Conservation (phyloP, 2,113 vertebrate genomes). For the Guaruba guarouba region DNA sequence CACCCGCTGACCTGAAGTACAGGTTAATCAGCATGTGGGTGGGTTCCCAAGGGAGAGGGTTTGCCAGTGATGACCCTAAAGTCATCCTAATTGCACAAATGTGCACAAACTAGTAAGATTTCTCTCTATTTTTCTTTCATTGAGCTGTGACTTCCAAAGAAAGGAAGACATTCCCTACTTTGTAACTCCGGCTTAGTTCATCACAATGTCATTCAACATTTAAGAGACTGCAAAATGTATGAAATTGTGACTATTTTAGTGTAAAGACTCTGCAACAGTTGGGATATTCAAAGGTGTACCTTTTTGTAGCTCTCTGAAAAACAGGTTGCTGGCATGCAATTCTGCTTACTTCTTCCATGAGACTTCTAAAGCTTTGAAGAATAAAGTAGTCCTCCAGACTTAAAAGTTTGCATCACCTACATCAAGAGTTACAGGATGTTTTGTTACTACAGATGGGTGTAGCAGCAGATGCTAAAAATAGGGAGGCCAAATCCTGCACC, state of each 20-base stretch:
- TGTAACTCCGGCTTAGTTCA: not conserved
- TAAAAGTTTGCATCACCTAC: not conserved
- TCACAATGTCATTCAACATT: not conserved
- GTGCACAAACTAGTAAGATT: not conserved
- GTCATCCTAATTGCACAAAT: not conserved
- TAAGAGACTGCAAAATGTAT: not conserved
- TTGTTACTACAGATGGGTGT: not conserved
- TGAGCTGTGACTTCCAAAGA: not conserved
- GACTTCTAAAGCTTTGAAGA: not conserved
- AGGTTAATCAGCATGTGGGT: not conserved
- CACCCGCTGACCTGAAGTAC: not conserved
- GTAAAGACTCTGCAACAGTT: not conserved
- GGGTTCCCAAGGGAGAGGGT: not conserved
- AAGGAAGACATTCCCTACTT: not conserved
- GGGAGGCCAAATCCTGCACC: conserved; percentile 11
- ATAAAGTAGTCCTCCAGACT: not conserved
- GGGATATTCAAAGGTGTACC: not conserved
- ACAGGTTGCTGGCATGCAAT: not conserved
- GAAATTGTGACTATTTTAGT: not conserved
- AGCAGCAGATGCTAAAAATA: conserved; percentile 29
- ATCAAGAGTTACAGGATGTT: conserved; percentile 16
- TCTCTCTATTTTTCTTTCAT: not conserved
- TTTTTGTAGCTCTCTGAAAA: not conserved
- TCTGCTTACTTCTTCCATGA: not conserved
- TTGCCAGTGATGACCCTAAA: not conserved